phyloP scores from a whole-genome alignment of 2,888 invertebrate genomes.

The Melinaea menophilus region DNA sequence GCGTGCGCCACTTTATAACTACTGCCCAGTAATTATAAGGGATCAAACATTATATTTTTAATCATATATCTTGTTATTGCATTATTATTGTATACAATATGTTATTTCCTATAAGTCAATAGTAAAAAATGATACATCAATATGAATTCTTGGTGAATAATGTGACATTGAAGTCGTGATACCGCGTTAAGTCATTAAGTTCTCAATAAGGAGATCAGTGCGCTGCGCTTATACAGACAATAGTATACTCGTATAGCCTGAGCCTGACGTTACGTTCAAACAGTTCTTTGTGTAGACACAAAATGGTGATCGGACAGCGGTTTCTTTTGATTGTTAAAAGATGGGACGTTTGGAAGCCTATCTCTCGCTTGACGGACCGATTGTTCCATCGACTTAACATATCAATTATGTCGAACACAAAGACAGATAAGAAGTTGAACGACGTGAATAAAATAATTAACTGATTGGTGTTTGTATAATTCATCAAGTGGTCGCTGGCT shows the following conservation, averaged over 20 bases:
- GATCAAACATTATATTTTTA: conserved; percentile 21
- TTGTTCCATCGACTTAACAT: conserved; percentile 74
- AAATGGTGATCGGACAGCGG: conserved; percentile 42
- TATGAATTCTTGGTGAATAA: conserved; percentile 10
- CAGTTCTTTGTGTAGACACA: conserved; percentile 59
- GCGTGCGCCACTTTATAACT: conserved; percentile 55
- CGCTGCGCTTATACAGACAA: conserved; percentile 53
- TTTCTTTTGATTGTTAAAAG: conserved; percentile 33
- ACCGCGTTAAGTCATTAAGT: conserved; percentile 39
- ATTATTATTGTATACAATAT: not conserved
- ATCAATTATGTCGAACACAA: conserved; percentile 76
- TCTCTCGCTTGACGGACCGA: conserved; percentile 60
- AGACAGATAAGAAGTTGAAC: conserved; percentile 69
- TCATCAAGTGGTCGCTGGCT: conserved; percentile 63
- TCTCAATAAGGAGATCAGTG: conserved; percentile 40
- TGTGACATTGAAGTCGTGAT: conserved; percentile 39
- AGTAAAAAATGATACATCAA: conserved; percentile 8
- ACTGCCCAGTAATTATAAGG: conserved; percentile 26
- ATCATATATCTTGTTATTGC: conserved; percentile 4
- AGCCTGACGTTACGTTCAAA: conserved; percentile 60
- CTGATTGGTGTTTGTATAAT: conserved; percentile 77
- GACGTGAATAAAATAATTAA: conserved; percentile 78
- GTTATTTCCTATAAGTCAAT: conserved; percentile 1
- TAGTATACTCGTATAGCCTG: conserved; percentile 38
- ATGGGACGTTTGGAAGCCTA: conserved; percentile 37